Conservation (phyloP, 1,140 invertebrate species). For the Diplogasteroides magnus region DNA sequence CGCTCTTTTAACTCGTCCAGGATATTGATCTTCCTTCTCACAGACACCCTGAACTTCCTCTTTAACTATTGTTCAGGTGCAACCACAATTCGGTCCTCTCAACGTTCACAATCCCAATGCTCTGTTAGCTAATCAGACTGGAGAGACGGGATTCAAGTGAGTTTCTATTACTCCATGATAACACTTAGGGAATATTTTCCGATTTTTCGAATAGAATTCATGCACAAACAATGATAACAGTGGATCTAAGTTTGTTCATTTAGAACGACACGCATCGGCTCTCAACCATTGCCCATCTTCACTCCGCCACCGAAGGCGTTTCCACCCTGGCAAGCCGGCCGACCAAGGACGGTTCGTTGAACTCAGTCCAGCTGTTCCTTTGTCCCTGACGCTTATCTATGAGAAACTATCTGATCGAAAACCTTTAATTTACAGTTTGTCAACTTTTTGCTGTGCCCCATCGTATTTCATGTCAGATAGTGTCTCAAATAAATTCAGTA, state of each 20-base stretch:
- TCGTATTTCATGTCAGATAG: no score
- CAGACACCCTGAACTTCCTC: not conserved
- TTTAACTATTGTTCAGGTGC: slow-evolving; percentile 10
- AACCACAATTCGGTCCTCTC: slow-evolving; percentile 29
- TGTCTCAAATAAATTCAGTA: no score
- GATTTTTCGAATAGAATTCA: not conserved
- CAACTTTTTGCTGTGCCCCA: no score
- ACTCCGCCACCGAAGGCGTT: slow-evolving; percentile 27
- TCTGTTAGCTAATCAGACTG: slow-evolving; percentile 42
- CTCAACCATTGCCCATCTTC: slow-evolving; percentile 36
- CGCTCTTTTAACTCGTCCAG: slow-evolving; percentile 27
- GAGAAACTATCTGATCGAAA: no score
- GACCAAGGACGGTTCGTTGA: not conserved
- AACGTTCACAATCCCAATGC: slow-evolving; percentile 52
- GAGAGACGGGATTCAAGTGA: slow-evolving; percentile 6
- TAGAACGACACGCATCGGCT: slow-evolving; percentile 46
- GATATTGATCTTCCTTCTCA: no score
- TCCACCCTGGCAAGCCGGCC: slow-evolving; percentile 7
- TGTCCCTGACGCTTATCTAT: no score
- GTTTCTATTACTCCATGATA: not conserved
- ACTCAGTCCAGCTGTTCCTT: slow-evolving; percentile 5
- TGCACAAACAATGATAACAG: not conserved
- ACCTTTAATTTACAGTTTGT: no score
- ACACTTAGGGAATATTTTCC: not conserved
- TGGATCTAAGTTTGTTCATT: not conserved